Conservation (phyloP, 2,888 invertebrate species). For the Cheilosia grossa region DNA sequence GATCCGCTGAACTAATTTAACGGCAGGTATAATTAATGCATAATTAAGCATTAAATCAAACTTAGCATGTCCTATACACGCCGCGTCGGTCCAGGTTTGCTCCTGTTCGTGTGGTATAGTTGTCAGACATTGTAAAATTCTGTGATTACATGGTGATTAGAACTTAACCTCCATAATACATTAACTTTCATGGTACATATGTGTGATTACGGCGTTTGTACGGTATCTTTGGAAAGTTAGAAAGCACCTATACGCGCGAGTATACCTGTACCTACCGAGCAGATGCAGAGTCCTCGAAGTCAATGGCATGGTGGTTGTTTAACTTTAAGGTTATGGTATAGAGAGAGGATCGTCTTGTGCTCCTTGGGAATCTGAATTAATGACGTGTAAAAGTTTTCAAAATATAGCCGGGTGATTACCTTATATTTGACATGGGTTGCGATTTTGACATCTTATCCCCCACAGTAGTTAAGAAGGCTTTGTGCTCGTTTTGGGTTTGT, state of each 20-base stretch:
- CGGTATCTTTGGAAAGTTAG: conserved; percentile 52
- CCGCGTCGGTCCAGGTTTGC: conserved; percentile 3
- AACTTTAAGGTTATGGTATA: conserved; percentile 25
- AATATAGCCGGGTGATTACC: conserved; percentile 70
- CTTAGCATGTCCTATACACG: conserved; percentile 31
- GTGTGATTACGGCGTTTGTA: conserved; percentile 47
- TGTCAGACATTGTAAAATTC: conserved; percentile 49
- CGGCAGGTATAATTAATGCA: conserved; percentile 70
- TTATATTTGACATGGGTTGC: conserved; percentile 73
- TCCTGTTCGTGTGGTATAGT: conserved; percentile 39
- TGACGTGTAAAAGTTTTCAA: conserved; percentile 72
- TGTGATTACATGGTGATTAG: conserved; percentile 70
- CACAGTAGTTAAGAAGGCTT: conserved; percentile 49
- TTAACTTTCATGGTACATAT: conserved; percentile 74
- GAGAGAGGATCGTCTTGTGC: conserved; percentile 39
- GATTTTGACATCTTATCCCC: conserved; percentile 68
- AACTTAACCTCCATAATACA: conserved; percentile 71
- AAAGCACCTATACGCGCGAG: conserved; percentile 6
- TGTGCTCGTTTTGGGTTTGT: conserved; percentile 36
- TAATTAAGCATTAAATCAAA: conserved; percentile 73
- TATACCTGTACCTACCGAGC: conserved; percentile 2
- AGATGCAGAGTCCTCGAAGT: conserved; percentile 16
- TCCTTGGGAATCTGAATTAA: conserved; percentile 63
- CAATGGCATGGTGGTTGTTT: conserved; percentile 24
- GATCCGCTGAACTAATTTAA: conserved; percentile 67